These are phyloP conservation scores for Naja naja DNA, from an alignment of 2,113 vertebrate genomes.

Conservation along the genomic window DNA sequence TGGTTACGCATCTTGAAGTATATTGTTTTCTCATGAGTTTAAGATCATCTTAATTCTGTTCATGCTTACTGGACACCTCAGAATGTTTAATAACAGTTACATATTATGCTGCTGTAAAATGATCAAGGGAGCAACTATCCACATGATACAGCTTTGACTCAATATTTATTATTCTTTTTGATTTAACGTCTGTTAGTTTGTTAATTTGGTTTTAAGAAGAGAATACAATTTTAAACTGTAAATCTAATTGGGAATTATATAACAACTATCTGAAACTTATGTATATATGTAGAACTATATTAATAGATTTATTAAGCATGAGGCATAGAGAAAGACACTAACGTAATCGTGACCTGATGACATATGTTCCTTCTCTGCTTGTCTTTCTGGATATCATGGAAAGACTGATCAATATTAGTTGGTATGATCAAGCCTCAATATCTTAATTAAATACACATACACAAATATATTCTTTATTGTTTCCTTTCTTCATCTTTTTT, in stretches of 20 bases:
- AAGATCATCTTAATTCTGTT: background rate
- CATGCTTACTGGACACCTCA: background rate
- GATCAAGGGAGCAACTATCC: background rate
- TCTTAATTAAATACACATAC: background rate
- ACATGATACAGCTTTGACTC: background rate
- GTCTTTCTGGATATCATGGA: background rate
- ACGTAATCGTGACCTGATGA: background rate
- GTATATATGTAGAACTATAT: background rate
- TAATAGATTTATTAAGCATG: background rate
- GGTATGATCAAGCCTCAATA: background rate
- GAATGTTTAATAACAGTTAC: background rate
- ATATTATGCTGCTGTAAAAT: background rate
- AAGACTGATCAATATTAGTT: background rate
- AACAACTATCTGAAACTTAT: background rate
- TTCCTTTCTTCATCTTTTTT: background rate
- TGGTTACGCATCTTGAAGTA: background rate
- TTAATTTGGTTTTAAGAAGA: background rate
- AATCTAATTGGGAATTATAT: background rate
- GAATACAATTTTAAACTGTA: background rate
- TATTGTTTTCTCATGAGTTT: background rate
- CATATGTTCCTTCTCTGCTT: background rate
- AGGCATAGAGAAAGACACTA: background rate
- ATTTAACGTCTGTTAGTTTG: background rate
- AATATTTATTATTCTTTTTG: background rate
- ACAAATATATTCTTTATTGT: background rate